phyloP scores from a whole-genome alignment of 2,113 vertebrate genomes.

The Sarotherodon lohbergeri region DNA sequence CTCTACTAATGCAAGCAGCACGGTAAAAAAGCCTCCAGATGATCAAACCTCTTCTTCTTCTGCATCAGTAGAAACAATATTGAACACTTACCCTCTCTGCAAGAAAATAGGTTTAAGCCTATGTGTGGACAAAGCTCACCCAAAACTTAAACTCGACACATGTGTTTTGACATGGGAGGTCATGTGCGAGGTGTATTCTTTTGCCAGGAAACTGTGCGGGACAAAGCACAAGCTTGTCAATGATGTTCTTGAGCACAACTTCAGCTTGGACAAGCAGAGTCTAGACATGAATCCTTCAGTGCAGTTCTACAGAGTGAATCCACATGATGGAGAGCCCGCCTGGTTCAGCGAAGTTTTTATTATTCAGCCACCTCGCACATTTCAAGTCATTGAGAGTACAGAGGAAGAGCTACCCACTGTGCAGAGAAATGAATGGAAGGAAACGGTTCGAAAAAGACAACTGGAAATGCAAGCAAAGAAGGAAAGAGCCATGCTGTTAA shows the following conservation, averaged over 20 bases:
- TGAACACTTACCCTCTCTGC: background rate
- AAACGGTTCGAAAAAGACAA: background rate
- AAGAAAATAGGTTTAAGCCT: constrained; percentile 10
- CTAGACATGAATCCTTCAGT: background rate
- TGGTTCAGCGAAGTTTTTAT: constrained; percentile 2
- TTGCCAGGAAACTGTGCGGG: background rate
- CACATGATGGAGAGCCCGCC: background rate
- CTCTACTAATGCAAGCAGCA: background rate
- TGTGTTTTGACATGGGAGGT: background rate
- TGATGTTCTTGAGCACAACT: constrained; percentile 8
- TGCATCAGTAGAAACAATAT: background rate
- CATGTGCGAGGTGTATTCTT: background rate
- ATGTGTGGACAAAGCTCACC: background rate
- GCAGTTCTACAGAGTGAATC: background rate
- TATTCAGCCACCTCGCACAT: background rate
- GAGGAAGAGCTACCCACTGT: background rate
- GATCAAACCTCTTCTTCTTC: background rate
- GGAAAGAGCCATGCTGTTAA: background rate
- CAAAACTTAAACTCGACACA: background rate
- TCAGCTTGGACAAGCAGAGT: background rate
- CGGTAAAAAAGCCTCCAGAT: background rate
- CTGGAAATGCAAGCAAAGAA: background rate
- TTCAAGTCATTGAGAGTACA: background rate
- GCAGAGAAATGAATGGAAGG: background rate
- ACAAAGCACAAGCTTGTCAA: background rate